Evolutionary conservation across 1,140 invertebrate genomes (phyloP).

Genomic region (Drosophila varians): DNA sequence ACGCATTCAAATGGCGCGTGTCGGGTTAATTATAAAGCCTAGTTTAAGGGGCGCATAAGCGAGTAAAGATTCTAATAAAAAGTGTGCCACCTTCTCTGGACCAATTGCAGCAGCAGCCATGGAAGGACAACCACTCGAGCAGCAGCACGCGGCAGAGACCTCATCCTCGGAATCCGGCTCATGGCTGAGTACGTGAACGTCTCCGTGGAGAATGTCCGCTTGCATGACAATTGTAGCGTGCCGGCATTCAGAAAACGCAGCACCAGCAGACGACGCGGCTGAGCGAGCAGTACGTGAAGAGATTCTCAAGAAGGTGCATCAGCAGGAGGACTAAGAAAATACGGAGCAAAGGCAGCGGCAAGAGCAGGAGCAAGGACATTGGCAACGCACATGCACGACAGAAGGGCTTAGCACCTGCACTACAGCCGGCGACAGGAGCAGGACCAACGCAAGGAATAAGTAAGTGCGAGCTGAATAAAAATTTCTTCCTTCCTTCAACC

Average conservation of each 20-base stretch:
- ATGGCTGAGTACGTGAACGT: slow-evolving; percentile 66
- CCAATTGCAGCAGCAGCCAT: slow-evolving; percentile 31
- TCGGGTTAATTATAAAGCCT: slow-evolving; percentile 67
- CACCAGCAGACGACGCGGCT: slow-evolving; percentile 58
- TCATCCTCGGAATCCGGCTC: slow-evolving; percentile 7
- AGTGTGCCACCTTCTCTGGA: slow-evolving; percentile 18
- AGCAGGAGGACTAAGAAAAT: slow-evolving; percentile 20
- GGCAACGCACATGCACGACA: slow-evolving; percentile 29
- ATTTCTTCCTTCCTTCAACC: slow-evolving; percentile 6
- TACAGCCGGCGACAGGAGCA: slow-evolving; percentile 48
- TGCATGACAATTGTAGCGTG: slow-evolving; percentile 81
- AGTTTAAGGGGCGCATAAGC: slow-evolving; percentile 44
- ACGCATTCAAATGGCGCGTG: slow-evolving; percentile 64
- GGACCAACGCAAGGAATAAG: slow-evolving; percentile 66
- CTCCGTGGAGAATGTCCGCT: slow-evolving; percentile 68
- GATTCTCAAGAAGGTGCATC: slow-evolving; percentile 61
- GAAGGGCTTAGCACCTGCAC: slow-evolving; percentile 69
- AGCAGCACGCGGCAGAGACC: slow-evolving; percentile 23
- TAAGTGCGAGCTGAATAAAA: slow-evolving; percentile 58
- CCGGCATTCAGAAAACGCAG: slow-evolving; percentile 77
- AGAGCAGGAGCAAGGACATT: slow-evolving; percentile 31
- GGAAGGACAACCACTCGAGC: slow-evolving; percentile 31
- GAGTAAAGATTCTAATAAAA: slow-evolving; percentile 33
- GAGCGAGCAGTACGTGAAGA: slow-evolving; percentile 74
- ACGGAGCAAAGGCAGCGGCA: slow-evolving; percentile 23